Base-by-base conservation (phyloP, 2,113 vertebrate species). In the Catharus minimus region DNA sequence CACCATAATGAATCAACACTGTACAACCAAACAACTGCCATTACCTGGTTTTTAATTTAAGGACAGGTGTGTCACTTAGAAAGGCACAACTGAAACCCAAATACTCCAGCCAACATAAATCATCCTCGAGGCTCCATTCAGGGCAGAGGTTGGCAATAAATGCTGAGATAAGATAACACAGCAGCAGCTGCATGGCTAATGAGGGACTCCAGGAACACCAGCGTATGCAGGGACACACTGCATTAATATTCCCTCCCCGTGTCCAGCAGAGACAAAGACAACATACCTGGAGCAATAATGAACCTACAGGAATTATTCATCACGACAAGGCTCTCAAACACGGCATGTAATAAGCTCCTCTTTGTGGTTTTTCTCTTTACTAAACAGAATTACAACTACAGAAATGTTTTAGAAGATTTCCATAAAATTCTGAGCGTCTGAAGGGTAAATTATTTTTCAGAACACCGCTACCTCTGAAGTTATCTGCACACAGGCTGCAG, bases 281-380 rank as follows among this genome's bases (percentile, higher is more conserved):
- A 76, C 44, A 13, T 24, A 92, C 82, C 88, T 84, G 78, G 62
- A 87, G 82, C 78, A 78, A n/a, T 72, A 87, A 89, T 49, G 81
- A 67, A 93, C 18, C 79, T 17, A 56, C 55, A 84, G 79, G 26
- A 92, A 94, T 49, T 50, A 84, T 61, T 64, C 82, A 64, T 27
- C 82, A 23, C 0, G 2, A 50, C 36, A 19, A 67, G 66, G 22
- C 57, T 67, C 86, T 67, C 85, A 16, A 56, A 47, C 0, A 0
- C 58, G 19, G 38, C 43, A 3, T 12, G 11, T 9, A 44, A 53
- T 2, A 61, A 74, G 24, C 71, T 72, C 28, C 38, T 73, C 53
- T 61, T 58, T 0, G 0, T 24, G 27, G 18, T 11, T 27, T 24
- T 79, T 13, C 73, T 61, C 61, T 61, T 65, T 33, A 46, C 55